Conservation (phyloP, 2,113 vertebrate species). For the Phaethornis superciliosus region DNA sequence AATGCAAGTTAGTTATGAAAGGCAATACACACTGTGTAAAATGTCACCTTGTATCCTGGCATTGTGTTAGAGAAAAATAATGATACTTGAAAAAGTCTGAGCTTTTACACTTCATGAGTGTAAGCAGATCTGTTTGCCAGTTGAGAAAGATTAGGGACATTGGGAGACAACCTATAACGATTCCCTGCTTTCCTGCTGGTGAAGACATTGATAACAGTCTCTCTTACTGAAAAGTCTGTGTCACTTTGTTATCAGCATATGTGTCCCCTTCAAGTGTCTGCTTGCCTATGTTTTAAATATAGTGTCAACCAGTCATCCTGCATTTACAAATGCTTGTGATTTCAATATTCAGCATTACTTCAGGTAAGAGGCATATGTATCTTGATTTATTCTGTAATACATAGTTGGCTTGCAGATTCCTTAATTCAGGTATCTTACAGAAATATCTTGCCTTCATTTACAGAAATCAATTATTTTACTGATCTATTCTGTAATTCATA, state of each 20-base stretch:
- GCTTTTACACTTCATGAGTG: background rate
- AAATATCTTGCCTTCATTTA: background rate
- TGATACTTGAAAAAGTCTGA: background rate
- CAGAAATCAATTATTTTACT: background rate
- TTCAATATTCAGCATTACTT: background rate
- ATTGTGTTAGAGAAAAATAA: background rate
- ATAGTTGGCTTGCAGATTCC: background rate
- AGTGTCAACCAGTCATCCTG: background rate
- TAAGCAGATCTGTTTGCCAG: background rate
- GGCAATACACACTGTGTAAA: background rate
- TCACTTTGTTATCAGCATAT: background rate
- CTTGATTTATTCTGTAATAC: background rate
- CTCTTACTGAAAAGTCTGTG: background rate
- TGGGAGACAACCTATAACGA: background rate
- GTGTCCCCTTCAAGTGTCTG: background rate
- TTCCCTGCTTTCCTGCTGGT: background rate
- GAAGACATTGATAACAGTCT: background rate
- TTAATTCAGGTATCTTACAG: background rate
- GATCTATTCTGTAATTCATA: background rate
- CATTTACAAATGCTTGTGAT: background rate
- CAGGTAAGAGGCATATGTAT: background rate
- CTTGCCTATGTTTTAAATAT: background rate
- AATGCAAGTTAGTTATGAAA: background rate
- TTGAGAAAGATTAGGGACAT: background rate
- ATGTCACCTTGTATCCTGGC: background rate